phyloP scores from a whole-genome alignment of 2,888 invertebrate genomes.

The Petrophora chlorosata region DNA sequence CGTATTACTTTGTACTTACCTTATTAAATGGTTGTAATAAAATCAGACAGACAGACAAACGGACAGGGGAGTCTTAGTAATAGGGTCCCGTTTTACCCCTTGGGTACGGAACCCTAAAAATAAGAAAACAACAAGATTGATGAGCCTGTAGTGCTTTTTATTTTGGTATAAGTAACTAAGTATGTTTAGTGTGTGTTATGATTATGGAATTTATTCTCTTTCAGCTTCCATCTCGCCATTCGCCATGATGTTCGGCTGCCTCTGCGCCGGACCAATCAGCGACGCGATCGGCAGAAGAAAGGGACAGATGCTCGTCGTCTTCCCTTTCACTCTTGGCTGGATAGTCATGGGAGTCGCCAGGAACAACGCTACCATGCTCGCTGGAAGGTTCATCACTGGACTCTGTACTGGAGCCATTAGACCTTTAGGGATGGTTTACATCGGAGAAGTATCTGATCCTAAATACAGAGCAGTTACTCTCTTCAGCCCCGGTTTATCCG shows the following conservation, averaged over 20 bases:
- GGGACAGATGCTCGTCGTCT: conserved; percentile 46
- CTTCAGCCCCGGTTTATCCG: conserved; percentile 43
- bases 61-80: no score
- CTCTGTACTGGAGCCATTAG: conserved; percentile 49
- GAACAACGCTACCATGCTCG: conserved; percentile 43
- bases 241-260: conserved; percentile 54
- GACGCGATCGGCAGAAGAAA: conserved; percentile 54
- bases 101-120: no score
- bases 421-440: conserved; percentile 50
- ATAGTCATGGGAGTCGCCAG: conserved; percentile 45
- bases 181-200: no score
- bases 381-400: conserved; percentile 55
- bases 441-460: conserved; percentile 57
- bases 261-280: conserved; percentile 51
- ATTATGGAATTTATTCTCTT: conserved; percentile 39
- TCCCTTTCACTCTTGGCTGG: conserved; percentile 54
- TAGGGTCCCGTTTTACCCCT: no score
- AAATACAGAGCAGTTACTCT: conserved; percentile 52
- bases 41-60: no score
- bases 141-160: no score
- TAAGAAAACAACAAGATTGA: no score
- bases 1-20: no score
- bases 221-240: conserved; percentile 53
- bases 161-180: no score
- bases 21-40: no score